phyloP scores from a whole-genome alignment of 2,113 vertebrate genomes.

The Centropus bengalensis region DNA sequence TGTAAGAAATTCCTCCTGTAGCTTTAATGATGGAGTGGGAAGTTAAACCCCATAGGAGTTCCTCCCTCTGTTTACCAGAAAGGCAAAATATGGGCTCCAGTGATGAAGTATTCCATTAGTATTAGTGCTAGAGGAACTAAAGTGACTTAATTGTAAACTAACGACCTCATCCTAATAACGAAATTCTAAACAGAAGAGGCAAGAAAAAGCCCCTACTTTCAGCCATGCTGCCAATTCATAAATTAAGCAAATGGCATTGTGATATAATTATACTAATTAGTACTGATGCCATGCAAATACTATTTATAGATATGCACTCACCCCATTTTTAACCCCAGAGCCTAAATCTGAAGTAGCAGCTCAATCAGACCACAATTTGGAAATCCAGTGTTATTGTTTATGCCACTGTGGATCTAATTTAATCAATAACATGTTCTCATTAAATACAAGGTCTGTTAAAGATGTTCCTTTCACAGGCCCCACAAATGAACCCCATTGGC shows the following conservation, averaged over 20 bases:
- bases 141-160: slow-evolving; percentile 78
- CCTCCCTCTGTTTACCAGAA: slow-evolving; percentile 65
- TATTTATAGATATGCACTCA: slow-evolving; percentile 63
- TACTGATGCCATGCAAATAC: slow-evolving; percentile 68
- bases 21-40: slow-evolving; percentile 61
- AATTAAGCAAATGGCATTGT: slow-evolving; percentile 75
- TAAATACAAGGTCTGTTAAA: slow-evolving; percentile 64
- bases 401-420: slow-evolving; percentile 53
- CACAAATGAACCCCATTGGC: slow-evolving; percentile 52
- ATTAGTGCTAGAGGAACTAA: slow-evolving; percentile 61
- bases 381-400: slow-evolving; percentile 55
- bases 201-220: slow-evolving; percentile 59
- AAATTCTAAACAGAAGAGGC: slow-evolving; percentile 68
- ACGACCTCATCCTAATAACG: slow-evolving; percentile 74
- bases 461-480: slow-evolving; percentile 14
- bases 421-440: slow-evolving; percentile 68
- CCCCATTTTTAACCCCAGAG: slow-evolving; percentile 59
- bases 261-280: slow-evolving; percentile 77
- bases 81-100: slow-evolving; percentile 47
- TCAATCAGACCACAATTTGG: slow-evolving; percentile 37
- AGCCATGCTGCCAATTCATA: slow-evolving; percentile 71
- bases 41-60: slow-evolving; percentile 56
- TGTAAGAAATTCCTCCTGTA: slow-evolving; percentile 66
- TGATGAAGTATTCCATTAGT: slow-evolving; percentile 76
- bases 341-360: slow-evolving; percentile 42